Conservation (phyloP, 2,113 vertebrate genomes). For the Myiozetetes cayanensis region DNA sequence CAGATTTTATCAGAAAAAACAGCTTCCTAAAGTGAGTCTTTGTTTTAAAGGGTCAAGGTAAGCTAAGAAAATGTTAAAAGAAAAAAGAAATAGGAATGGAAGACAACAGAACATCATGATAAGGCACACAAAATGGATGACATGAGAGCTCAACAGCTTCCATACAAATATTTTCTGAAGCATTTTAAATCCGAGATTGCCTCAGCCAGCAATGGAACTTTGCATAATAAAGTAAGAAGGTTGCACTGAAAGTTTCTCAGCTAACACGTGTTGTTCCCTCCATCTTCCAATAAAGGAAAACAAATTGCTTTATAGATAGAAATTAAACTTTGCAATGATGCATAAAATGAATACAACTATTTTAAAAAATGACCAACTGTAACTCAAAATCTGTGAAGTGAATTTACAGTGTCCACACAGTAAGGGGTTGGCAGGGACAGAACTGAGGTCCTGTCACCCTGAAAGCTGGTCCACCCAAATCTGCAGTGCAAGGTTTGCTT, state of each 20-base stretch:
- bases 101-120: not conserved
- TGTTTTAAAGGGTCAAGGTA: constrained; percentile 16
- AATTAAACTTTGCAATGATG: not conserved
- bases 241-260: not conserved
- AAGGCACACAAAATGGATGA: not conserved
- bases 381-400: not conserved
- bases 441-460: not conserved
- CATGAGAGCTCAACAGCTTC: not conserved
- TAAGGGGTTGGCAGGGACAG: not conserved
- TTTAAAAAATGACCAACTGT: not conserved
- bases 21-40: constrained; percentile 6
- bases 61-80: not conserved
- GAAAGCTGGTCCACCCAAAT: not conserved
- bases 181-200: not conserved
- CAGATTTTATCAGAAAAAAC: constrained; percentile 45
- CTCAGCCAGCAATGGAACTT: not conserved
- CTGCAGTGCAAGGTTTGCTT: not conserved
- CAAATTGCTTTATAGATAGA: not conserved
- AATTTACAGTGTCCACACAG: not conserved
- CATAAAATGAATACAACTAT: not conserved
- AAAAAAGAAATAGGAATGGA: not conserved
- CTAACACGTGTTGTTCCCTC: not conserved
- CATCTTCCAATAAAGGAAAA: not conserved
- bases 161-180: not conserved
- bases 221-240: not conserved